Evolutionary conservation across 2,797 vertebrate genomes (phyloP).

Genomic region (Chaetodon trifasciatus): DNA sequence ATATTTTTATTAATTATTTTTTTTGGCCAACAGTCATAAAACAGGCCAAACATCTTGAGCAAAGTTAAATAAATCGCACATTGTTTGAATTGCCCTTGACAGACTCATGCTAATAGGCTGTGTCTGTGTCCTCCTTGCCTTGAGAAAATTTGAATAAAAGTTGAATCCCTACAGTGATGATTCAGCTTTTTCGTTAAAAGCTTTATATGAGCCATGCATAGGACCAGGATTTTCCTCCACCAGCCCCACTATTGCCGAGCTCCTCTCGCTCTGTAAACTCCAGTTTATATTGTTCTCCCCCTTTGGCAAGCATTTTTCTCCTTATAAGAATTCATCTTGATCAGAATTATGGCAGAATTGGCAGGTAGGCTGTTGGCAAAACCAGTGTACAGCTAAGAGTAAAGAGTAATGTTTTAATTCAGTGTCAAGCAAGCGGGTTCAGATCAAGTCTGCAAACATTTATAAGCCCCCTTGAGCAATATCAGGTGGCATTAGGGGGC

Average conservation of each 20-base stretch:
- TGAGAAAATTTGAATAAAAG: conserved; percentile 1
- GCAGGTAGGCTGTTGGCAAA: conserved; percentile 65
- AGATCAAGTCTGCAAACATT: conserved; percentile 84
- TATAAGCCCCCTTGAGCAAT: conserved; percentile 84
- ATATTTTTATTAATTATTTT: too few relatives aligned
- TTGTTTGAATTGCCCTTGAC: neutral
- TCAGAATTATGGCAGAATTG: conserved; percentile 76
- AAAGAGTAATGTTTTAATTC: conserved; percentile 85
- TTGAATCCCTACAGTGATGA: neutral
- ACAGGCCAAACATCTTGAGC: neutral
- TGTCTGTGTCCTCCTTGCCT: neutral
- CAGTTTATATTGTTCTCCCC: conserved; percentile 43
- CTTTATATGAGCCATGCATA: conserved; percentile 2
- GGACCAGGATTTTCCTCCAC: conserved; percentile 20
- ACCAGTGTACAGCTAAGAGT: conserved; percentile 44
- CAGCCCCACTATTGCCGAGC: conserved; percentile 14
- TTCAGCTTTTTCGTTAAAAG: conserved; percentile 23
- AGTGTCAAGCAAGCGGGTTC: conserved; percentile 72
- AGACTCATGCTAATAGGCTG: neutral
- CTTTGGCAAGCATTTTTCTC: conserved; percentile 56
- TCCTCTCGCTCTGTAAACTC: conserved; percentile 34
- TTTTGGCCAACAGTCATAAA: neutral
- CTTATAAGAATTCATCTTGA: conserved; percentile 72
- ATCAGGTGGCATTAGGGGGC: conserved; percentile 86
- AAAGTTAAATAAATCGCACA: neutral